These are phyloP conservation scores for Nyctibius grandis DNA, from an alignment of 2,797 vertebrate genomes.

Conservation along the genomic window DNA sequence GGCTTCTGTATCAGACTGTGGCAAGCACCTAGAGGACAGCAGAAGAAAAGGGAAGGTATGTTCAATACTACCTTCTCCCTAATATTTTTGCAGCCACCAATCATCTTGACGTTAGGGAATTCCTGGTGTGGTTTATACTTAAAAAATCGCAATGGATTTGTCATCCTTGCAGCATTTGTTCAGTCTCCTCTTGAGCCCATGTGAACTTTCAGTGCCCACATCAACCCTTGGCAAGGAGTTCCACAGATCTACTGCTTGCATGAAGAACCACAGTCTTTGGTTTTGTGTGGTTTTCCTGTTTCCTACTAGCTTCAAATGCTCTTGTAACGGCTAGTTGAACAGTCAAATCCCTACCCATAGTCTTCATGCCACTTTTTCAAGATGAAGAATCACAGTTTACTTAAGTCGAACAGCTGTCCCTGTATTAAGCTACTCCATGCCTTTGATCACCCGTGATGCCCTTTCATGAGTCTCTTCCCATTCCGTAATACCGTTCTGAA, in stretches of 20 bases:
- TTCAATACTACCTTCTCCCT: not conserved
- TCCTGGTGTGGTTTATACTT: not conserved
- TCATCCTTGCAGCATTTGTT: not conserved
- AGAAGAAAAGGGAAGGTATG: not conserved
- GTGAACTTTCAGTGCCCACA: not conserved
- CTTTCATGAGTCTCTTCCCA: not conserved
- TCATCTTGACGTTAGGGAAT: not conserved
- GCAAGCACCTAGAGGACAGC: not conserved
- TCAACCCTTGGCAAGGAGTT: not conserved
- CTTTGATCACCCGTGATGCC: not conserved
- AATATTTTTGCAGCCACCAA: not conserved
- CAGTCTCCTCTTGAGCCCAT: not conserved
- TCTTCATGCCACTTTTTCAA: not conserved
- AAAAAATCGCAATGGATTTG: not conserved
- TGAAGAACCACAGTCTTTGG: not conserved
- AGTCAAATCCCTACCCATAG: not conserved
- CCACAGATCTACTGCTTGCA: not conserved
- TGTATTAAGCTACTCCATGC: not conserved
- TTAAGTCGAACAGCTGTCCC: not conserved
- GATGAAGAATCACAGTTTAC: not conserved
- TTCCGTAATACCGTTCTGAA: not conserved
- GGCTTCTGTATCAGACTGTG: not conserved
- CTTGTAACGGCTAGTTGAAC: not conserved
- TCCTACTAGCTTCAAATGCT: not conserved
- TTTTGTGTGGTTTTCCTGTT: not conserved